Conservation (phyloP, 2,113 vertebrate genomes). For the Ovis canadensis region DNA sequence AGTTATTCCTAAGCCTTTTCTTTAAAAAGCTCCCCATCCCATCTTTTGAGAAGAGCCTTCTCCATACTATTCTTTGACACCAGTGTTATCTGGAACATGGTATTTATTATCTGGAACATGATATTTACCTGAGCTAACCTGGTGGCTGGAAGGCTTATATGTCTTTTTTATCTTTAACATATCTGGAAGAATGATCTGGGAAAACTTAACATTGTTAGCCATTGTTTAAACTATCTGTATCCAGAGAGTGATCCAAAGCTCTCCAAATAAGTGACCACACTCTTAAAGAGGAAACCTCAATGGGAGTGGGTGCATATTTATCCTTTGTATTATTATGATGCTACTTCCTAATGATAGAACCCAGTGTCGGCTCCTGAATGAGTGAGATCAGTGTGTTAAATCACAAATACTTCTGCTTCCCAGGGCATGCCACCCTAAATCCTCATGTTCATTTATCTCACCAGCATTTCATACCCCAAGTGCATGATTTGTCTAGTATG, state of each 20-base stretch:
- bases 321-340: neutral
- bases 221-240: neutral
- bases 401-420: neutral
- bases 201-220: neutral
- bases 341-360: neutral
- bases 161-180: neutral
- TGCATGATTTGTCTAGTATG: constrained; percentile 8
- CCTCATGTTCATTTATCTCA: neutral
- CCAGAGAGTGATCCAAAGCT: neutral
- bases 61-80: neutral
- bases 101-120: neutral
- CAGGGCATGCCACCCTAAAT: neutral
- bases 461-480: neutral
- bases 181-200: neutral
- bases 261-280: neutral
- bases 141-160: neutral
- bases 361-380: neutral
- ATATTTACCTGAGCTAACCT: neutral
- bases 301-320: neutral
- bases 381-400: neutral
- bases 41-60: neutral
- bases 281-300: neutral
- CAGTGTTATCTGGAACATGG: neutral
- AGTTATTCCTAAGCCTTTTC: neutral
- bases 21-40: neutral